A percentile compares a stretch with the other conserved stretches of the same genome.
phyloP scores from a whole-genome alignment of 2,888 invertebrate species.

The Acronicta leporina region DNA sequence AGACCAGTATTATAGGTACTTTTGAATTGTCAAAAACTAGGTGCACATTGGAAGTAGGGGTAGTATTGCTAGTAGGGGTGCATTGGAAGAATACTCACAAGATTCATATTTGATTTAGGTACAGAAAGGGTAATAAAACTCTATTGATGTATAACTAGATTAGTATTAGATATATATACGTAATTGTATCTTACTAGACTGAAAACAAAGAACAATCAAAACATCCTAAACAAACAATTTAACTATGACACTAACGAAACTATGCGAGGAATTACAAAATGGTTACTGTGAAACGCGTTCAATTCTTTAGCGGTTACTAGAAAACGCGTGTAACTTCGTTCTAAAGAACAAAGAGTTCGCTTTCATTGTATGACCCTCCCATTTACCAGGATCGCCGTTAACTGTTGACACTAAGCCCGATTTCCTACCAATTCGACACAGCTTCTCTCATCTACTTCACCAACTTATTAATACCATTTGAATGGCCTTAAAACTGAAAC shows the following conservation, averaged over 20 bases:
- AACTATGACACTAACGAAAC: constrained; percentile 33
- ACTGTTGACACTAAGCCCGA: constrained; percentile 87
- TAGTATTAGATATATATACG: too few relatives aligned
- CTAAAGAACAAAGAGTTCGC: constrained; percentile 72
- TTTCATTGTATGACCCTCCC: constrained; percentile 57
- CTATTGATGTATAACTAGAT: too few relatives aligned
- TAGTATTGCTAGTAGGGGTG: too few relatives aligned
- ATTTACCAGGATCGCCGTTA: constrained; percentile 68
- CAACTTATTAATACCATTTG: constrained; percentile 47
- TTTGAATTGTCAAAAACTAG: too few relatives aligned
- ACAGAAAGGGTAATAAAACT: background rate
- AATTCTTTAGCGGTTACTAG: constrained; percentile 44
- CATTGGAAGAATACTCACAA: too few relatives aligned
- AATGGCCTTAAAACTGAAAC: constrained; percentile 31
- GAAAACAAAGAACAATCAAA: constrained; percentile 11
- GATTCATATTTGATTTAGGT: too few relatives aligned
- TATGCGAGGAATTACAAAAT: constrained; percentile 45
- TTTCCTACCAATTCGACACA: constrained; percentile 81
- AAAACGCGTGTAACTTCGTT: constrained; percentile 72
- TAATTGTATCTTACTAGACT: background rate
- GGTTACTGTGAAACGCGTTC: constrained; percentile 45
- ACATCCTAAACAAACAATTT: constrained; percentile 44
- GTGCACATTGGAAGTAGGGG: too few relatives aligned
- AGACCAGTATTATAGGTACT: too few relatives aligned
- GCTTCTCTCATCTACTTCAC: constrained; percentile 76